Base-by-base conservation (phyloP, 2,888 invertebrate genomes). In the Silvanus unidentatus region DNA sequence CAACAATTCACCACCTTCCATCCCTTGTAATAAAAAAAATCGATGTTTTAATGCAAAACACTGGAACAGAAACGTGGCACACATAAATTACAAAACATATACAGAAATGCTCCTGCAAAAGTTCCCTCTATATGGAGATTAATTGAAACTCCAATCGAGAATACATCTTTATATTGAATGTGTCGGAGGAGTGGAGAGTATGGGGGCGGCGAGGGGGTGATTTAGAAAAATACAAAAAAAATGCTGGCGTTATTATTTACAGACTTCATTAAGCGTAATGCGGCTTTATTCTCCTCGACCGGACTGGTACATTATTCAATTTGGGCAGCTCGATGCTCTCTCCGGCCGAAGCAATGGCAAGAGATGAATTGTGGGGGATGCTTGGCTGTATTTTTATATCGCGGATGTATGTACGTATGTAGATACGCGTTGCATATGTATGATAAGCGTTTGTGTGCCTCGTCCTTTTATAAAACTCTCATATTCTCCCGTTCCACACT, bases 351-450 rank as follows among this genome's bases (percentile, higher is more conserved):
- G 37, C 37, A 37, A 37, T 50, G 43, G 47, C 51, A 49, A 50
- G 53, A 61, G 54, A 66, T 65, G 65, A 66, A 66, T 63, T 64
- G 65, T 59, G 63, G 55, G 64, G 60, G 60, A 43, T 48, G 52
- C 49, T 51, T 52, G 40, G 42, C 57, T 51, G 60, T 65, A 66
- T 65, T 67, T 66, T 66, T 65, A 65, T 65, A 65, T 65, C 62
- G 62, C 57, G 62, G 59, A 60, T 63, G 62, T 65, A 62, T 62
- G 60, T 62, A 62, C 63, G 63, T 64, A 65, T 65, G 64, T 65
- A 66, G 64, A 66, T 68, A 68, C 63, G 64, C 65, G 65, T 69
- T 68, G 67, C 69, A 69, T 68, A 69, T 68, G 66, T 65, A 68
- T 68, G 69, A 68, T 68, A 68, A 68, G 67, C 69, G 64, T 57